Conservation (phyloP, 2,888 invertebrate species). For the Cordilura impudica region DNA sequence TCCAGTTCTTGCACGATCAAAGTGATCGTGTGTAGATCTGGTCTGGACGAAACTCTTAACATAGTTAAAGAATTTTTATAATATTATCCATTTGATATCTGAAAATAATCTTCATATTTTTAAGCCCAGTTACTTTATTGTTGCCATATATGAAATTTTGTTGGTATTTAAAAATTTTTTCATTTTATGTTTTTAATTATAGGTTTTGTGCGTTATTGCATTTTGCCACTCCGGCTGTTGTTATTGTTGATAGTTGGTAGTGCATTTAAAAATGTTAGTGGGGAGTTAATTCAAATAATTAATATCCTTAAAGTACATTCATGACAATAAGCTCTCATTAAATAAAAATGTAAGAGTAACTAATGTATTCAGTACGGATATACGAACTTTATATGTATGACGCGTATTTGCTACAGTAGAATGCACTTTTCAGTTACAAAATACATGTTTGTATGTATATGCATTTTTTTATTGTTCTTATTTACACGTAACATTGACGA, state of each 20-base stretch:
- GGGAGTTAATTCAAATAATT: constrained; percentile 54
- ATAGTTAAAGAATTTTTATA: too few species aligned
- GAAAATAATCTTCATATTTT: background rate
- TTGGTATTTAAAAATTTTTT: constrained; percentile 43
- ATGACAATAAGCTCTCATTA: constrained; percentile 45
- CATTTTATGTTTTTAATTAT: constrained; percentile 52
- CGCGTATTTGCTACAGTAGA: background rate
- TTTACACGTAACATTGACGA: too few species aligned
- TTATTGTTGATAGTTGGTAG: constrained; percentile 14
- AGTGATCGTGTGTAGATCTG: too few species aligned
- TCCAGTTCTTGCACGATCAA: constrained; percentile 23
- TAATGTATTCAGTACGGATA: background rate
- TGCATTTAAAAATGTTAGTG: constrained; percentile 32
- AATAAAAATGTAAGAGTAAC: background rate
- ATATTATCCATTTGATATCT: too few species aligned
- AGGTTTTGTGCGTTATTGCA: constrained; percentile 14
- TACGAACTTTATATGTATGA: constrained; percentile 1
- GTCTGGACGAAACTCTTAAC: too few species aligned
- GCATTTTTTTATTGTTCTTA: too few species aligned
- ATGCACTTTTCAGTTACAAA: background rate
- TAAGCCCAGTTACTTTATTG: background rate
- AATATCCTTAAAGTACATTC: constrained; percentile 52
- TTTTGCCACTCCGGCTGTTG: background rate
- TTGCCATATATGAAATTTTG: background rate
- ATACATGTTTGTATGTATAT: too few species aligned